Conservation (phyloP, 1,140 invertebrate genomes). For the Drosophila sucinea region DNA sequence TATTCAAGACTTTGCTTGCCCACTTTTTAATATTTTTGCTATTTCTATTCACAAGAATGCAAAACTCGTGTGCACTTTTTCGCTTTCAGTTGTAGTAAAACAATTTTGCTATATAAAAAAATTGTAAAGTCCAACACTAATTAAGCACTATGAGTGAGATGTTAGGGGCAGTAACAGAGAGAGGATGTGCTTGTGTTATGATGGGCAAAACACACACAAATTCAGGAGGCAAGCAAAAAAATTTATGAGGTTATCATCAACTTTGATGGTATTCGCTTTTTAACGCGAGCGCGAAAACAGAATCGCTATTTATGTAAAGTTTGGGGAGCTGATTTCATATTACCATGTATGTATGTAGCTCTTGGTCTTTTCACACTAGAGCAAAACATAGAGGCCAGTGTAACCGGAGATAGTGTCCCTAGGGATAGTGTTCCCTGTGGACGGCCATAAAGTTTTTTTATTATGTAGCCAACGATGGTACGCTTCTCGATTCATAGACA, state of each 20-base stretch:
- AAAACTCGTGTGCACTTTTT: not conserved
- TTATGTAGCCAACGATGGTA: too few relatives aligned
- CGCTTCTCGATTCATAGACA: too few relatives aligned
- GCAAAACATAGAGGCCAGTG: too few relatives aligned
- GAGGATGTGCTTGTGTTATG: not conserved
- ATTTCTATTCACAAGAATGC: not conserved
- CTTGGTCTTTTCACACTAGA: not conserved
- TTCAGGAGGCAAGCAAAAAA: slow-evolving; percentile 23
- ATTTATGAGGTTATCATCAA: slow-evolving; percentile 60
- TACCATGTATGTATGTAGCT: not conserved
- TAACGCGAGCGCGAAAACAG: slow-evolving; percentile 23
- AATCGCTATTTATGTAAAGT: not conserved
- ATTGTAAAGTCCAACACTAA: slow-evolving; percentile 5
- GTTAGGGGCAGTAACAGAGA: not conserved
- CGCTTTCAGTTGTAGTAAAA: not conserved
- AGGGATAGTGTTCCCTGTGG: too few relatives aligned
- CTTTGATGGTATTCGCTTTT: slow-evolving; percentile 47
- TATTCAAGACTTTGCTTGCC: not conserved
- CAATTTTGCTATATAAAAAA: not conserved
- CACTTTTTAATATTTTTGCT: not conserved
- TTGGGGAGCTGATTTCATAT: not conserved
- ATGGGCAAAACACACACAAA: slow-evolving; percentile 22
- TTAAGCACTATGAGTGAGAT: not conserved
- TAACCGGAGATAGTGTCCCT: too few relatives aligned
- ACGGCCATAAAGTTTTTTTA: too few relatives aligned